phyloP scores from a whole-genome alignment of 2,888 invertebrate genomes.

The Andrena chrysosceles region DNA sequence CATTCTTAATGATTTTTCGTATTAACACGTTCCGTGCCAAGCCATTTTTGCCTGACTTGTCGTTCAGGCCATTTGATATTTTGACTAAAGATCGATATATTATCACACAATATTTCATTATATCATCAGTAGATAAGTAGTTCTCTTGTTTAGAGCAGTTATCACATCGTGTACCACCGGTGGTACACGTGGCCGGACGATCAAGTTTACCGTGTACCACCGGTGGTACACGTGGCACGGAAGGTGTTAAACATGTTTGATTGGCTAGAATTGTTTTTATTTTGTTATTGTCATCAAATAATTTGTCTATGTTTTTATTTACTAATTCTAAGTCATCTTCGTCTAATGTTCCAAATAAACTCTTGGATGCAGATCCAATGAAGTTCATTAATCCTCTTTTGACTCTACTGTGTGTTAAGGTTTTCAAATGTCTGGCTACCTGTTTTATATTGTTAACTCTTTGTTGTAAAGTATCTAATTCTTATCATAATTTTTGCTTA shows the following conservation, averaged over 20 bases:
- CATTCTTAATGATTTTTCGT: background rate
- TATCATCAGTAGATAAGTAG: too few relatives aligned
- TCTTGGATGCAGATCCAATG: background rate
- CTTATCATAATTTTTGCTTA: background rate
- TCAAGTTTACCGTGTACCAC: too few relatives aligned
- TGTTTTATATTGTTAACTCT: background rate
- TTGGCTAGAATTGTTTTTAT: background rate
- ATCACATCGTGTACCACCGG: too few relatives aligned
- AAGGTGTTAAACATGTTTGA: conserved; percentile 10
- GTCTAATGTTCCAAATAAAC: conserved; percentile 11
- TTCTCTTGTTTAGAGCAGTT: too few relatives aligned
- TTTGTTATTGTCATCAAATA: background rate
- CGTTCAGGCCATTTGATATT: too few relatives aligned
- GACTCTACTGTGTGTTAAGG: background rate
- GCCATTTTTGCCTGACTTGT: too few relatives aligned
- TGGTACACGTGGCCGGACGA: too few relatives aligned
- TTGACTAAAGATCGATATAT: too few relatives aligned
- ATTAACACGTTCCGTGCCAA: too few relatives aligned
- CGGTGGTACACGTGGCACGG: too few relatives aligned
- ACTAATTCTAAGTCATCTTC: background rate
- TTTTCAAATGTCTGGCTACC: background rate
- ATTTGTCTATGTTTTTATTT: conserved; percentile 9
- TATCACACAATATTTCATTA: too few relatives aligned
- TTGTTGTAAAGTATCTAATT: background rate
- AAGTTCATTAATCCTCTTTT: conserved; percentile 2